Evolutionary conservation across 64 coral and sea anemone species (phyloP).

Genomic region (Astreopora myriophthalma): DNA sequence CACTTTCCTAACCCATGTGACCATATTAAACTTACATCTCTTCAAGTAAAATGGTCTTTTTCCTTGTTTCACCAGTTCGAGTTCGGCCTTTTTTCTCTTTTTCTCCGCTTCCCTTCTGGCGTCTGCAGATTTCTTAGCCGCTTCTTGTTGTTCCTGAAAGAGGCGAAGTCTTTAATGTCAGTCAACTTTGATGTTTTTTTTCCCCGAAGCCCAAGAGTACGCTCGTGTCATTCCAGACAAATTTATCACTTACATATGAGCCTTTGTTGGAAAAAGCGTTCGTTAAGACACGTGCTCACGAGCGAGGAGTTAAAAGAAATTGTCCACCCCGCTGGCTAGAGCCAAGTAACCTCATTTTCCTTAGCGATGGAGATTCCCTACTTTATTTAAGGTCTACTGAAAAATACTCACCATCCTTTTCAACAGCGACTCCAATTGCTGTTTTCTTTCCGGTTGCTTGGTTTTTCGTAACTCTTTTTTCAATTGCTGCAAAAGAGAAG

Average conservation of each 20-base stretch:
- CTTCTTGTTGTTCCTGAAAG: constrained; percentile 85
- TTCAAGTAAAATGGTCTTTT: constrained; percentile 96
- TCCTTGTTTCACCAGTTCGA: constrained; percentile 90
- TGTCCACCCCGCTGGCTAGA: too few relatives aligned
- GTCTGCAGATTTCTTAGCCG: constrained; percentile 46
- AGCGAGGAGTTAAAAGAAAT: too few relatives aligned
- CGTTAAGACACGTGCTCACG: too few relatives aligned
- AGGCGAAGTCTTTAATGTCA: not conserved
- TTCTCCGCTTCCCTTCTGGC: constrained; percentile 56
- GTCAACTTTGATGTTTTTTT: too few relatives aligned
- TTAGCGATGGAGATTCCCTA: too few relatives aligned
- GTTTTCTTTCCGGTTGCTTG: constrained; percentile 53
- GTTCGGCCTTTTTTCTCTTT: constrained; percentile 81
- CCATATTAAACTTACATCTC: constrained; percentile 97
- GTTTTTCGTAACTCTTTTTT: constrained; percentile 80
- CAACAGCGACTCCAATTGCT: constrained; percentile 63
- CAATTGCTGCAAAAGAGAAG: constrained; percentile 31
- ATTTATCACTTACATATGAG: too few relatives aligned
- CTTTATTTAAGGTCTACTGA: not conserved
- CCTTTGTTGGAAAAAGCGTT: too few relatives aligned
- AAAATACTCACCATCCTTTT: constrained; percentile 75
- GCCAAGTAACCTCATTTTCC: too few relatives aligned
- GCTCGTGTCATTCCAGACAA: too few relatives aligned
- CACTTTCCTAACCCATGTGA: too few relatives aligned
- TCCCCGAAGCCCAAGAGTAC: too few relatives aligned